Conservation (phyloP, 1,140 invertebrate species). For the Papilio polytes region DNA sequence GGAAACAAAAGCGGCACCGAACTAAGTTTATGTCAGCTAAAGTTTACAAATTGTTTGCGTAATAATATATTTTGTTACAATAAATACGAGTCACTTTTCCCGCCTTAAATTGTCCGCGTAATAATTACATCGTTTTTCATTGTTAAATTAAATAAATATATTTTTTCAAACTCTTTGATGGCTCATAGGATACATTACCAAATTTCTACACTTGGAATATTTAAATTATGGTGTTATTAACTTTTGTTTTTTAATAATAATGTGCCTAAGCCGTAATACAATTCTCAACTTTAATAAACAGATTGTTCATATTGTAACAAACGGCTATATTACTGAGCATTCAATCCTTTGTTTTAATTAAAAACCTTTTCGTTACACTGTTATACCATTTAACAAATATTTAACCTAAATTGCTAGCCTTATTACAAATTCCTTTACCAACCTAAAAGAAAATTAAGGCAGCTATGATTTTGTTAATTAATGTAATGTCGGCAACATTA, state of each 20-base stretch:
- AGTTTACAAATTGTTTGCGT: neutral
- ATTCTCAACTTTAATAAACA: neutral
- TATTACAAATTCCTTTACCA: neutral
- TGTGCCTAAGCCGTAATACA: neutral
- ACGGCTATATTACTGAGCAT: neutral
- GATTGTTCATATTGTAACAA: neutral
- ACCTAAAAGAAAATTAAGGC: neutral
- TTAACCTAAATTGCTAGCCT: slow-evolving; percentile 8
- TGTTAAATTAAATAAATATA: no score
- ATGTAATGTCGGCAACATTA: slow-evolving; percentile 2
- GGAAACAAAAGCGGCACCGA: slow-evolving; percentile 14
- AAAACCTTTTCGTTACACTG: slow-evolving; percentile 1
- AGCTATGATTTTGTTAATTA: slow-evolving; percentile 8
- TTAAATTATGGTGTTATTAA: no score
- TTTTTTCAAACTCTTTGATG: no score
- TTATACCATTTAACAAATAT: slow-evolving; percentile 5
- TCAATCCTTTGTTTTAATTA: neutral
- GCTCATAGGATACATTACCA: no score
- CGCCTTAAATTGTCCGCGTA: neutral
- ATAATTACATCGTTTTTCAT: neutral
- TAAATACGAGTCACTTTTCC: neutral
- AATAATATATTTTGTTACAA: neutral
- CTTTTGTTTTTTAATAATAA: no score
- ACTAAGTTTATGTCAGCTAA: neutral
- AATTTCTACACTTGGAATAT: no score